Evolutionary conservation across 1,140 invertebrate genomes (phyloP).

Genomic region (Drosophila tani): DNA sequence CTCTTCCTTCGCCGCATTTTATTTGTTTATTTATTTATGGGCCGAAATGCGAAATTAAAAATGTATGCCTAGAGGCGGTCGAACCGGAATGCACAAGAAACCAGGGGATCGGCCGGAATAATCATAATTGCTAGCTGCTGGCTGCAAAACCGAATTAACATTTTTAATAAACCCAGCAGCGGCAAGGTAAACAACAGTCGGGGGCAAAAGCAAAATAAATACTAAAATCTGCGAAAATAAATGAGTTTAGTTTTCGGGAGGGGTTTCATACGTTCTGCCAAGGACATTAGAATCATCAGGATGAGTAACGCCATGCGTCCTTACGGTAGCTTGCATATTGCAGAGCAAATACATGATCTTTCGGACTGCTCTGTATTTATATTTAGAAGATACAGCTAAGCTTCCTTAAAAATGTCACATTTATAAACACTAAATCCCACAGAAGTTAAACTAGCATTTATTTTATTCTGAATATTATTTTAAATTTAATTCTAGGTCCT

Average conservation of each 20-base stretch:
- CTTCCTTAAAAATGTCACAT: too few species aligned
- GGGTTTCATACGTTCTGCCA: background rate
- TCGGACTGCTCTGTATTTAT: too few species aligned
- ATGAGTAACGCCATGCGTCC: too few species aligned
- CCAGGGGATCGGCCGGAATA: slow-evolving; percentile 50
- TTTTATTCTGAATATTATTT: too few species aligned
- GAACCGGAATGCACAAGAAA: slow-evolving; percentile 40
- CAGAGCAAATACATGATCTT: too few species aligned
- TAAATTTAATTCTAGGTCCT: too few species aligned
- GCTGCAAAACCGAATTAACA: slow-evolving; percentile 58
- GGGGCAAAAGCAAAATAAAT: slow-evolving; percentile 5
- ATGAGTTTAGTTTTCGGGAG: background rate
- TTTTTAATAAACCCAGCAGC: slow-evolving; percentile 60
- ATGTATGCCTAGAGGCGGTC: slow-evolving; percentile 65
- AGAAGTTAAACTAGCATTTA: too few species aligned
- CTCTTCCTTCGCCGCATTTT: slow-evolving; percentile 17
- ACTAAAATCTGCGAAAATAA: slow-evolving; percentile 6
- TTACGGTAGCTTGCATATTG: too few species aligned
- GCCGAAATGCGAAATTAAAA: slow-evolving; percentile 76
- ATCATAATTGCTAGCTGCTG: slow-evolving; percentile 59
- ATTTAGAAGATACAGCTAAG: too few species aligned
- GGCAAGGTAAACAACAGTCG: slow-evolving; percentile 45
- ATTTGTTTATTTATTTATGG: slow-evolving; percentile 71
- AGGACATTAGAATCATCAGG: background rate
- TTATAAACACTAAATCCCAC: too few species aligned